Conservation (phyloP, 2,888 invertebrate species). For the Chaetogeoica ovagalla region DNA sequence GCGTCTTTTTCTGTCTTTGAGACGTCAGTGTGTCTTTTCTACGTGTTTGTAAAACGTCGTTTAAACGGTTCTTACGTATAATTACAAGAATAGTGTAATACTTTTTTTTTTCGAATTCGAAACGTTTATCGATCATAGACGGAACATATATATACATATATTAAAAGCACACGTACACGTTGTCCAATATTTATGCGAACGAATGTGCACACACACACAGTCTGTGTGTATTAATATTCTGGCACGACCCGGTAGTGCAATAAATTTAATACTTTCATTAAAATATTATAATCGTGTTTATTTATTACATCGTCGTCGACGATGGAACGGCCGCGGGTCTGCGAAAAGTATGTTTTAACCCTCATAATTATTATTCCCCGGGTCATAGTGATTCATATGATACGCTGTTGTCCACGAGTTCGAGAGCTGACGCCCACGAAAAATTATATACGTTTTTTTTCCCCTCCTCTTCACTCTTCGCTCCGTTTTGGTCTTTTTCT, state of each 20-base stretch:
- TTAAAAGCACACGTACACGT: not conserved
- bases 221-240: not conserved
- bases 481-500: too few species aligned
- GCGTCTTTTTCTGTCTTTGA: too few species aligned
- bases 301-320: conserved; percentile 23
- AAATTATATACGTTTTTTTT: conserved; percentile 36
- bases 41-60: too few species aligned
- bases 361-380: conserved; percentile 50
- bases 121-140: not conserved
- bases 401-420: conserved; percentile 25
- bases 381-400: conserved; percentile 27
- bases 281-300: conserved; percentile 50
- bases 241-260: conserved; percentile 28
- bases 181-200: conserved; percentile 11
- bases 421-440: conserved; percentile 19
- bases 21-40: too few species aligned
- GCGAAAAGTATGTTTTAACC: conserved; percentile 49
- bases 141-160: not conserved
- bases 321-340: conserved; percentile 5
- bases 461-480: too few species aligned
- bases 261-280: conserved; percentile 51
- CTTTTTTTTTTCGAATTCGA: too few species aligned
- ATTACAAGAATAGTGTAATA: too few species aligned
- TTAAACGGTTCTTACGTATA: too few species aligned
- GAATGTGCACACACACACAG: not conserved